These are phyloP conservation scores for Cacoxenus indagator DNA, from an alignment of 2,888 invertebrate species.

Conservation along the genomic window DNA sequence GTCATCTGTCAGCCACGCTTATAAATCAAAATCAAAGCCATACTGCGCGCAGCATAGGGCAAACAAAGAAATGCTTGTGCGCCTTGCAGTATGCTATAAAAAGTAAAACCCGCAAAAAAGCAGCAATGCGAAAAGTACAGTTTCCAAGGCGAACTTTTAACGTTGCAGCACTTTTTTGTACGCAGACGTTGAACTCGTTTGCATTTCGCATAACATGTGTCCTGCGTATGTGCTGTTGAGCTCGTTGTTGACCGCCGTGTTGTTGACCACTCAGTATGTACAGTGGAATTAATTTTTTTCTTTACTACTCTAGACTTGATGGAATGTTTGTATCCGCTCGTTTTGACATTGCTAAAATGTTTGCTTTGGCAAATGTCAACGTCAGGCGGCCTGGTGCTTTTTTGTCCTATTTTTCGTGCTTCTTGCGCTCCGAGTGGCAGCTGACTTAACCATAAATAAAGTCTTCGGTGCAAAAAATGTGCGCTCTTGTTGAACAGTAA, in stretches of 20 bases:
- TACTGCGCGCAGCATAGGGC: background rate
- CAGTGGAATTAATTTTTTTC: background rate
- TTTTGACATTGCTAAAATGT: slow-evolving; percentile 19
- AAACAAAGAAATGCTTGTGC: background rate
- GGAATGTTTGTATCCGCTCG: slow-evolving; percentile 17
- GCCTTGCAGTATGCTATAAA: background rate
- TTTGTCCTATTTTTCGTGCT: background rate
- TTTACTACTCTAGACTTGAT: slow-evolving; percentile 6
- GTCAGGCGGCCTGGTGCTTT: background rate
- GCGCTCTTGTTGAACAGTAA: background rate
- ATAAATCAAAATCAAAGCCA: slow-evolving; percentile 13
- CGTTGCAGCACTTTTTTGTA: too few relatives aligned
- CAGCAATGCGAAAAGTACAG: slow-evolving; percentile 1
- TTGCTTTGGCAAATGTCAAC: slow-evolving; percentile 17
- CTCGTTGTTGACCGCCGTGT: too few relatives aligned
- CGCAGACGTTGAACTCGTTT: too few relatives aligned
- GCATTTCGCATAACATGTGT: too few relatives aligned
- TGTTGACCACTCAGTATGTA: background rate
- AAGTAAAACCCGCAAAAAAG: background rate
- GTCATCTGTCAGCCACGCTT: slow-evolving; percentile 11
- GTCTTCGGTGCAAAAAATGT: background rate
- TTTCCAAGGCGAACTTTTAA: too few relatives aligned
- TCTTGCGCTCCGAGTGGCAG: background rate
- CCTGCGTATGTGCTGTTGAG: background rate
- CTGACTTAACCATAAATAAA: slow-evolving; percentile 10